These are phyloP conservation scores for Bradypodion pumilum DNA, from an alignment of 2,797 vertebrate genomes.

Conservation along the genomic window DNA sequence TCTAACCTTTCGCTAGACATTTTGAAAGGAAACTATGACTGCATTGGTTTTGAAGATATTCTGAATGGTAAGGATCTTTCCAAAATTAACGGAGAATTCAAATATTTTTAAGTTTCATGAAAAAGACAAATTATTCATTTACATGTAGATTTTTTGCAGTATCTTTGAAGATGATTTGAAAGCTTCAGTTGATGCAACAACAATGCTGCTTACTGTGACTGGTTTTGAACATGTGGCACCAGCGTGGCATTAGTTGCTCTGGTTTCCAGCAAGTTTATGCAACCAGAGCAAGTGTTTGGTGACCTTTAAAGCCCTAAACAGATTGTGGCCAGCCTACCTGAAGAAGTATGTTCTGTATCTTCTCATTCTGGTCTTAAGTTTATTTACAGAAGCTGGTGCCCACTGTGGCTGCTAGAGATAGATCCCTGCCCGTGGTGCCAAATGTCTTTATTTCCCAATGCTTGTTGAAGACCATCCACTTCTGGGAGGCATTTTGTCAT, in stretches of 20 bases:
- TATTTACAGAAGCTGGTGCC: too few species aligned
- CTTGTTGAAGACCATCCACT: neutral
- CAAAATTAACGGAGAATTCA: neutral
- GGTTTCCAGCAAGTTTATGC: neutral
- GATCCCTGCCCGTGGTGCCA: too few species aligned
- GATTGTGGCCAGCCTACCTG: too few species aligned
- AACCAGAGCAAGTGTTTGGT: neutral
- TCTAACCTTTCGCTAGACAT: constrained; percentile 93
- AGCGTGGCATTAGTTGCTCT: neutral
- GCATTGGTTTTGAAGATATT: constrained; percentile 92
- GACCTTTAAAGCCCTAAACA: neutral
- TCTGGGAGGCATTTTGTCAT: neutral
- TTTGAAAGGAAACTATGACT: constrained; percentile 87
- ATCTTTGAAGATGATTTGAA: neutral
- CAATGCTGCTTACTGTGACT: neutral
- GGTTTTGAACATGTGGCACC: neutral
- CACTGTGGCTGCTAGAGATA: too few species aligned
- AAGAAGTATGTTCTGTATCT: too few species aligned
- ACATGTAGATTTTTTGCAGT: neutral
- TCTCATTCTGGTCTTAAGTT: too few species aligned
- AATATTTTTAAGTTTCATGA: neutral
- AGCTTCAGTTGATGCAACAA: neutral
- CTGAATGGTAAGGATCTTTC: constrained; percentile 83
- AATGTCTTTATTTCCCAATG: neutral
- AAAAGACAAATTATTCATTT: neutral